Percentiles rank a stretch among this genome's conserved stretches.
Evolutionary conservation across 2,113 vertebrate species (phyloP).

Genomic region (Oncorhynchus gorbuscha): DNA sequence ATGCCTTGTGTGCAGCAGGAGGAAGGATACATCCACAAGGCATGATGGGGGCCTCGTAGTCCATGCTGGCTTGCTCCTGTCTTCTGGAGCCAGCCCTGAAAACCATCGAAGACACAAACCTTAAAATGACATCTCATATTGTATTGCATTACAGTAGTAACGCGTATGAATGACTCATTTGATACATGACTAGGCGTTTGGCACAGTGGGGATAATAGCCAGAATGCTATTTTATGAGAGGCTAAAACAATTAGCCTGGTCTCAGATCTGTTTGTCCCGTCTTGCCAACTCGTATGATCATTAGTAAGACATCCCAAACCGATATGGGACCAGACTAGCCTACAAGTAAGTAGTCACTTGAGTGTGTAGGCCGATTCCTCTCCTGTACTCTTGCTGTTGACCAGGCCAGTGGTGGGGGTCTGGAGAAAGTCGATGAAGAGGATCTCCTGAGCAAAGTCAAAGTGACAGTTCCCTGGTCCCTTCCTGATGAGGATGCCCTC

Average conservation of each 20-base stretch:
- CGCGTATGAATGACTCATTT: no score
- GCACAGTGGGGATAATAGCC: no score
- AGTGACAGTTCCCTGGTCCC: constrained; percentile 94
- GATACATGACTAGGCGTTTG: no score
- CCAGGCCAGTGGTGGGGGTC: constrained; percentile 27
- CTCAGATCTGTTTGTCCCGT: no score
- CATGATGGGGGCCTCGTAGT: constrained; percentile 94
- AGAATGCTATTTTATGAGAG: no score
- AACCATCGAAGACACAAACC: not conserved
- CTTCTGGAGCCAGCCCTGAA: constrained; percentile 66
- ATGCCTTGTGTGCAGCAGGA: not conserved
- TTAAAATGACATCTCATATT: no score
- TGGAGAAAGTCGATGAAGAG: constrained; percentile 87
- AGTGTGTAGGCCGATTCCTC: constrained; percentile 40
- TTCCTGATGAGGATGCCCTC: constrained; percentile 93
- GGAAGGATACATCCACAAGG: constrained; percentile 95
- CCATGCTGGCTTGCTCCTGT: constrained; percentile 86
- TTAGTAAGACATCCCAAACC: no score
- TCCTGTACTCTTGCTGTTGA: constrained; percentile 30
- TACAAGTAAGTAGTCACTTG: constrained; percentile 41
- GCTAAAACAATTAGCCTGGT: no score
- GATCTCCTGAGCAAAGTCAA: constrained; percentile 97
- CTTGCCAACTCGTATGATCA: no score
- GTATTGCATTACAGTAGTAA: no score
- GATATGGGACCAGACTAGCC: no score